Evolutionary conservation across 2,797 vertebrate species (phyloP), one percentile per base, ranked within the genome.

Genomic region (Eremophila alpestris): DNA sequence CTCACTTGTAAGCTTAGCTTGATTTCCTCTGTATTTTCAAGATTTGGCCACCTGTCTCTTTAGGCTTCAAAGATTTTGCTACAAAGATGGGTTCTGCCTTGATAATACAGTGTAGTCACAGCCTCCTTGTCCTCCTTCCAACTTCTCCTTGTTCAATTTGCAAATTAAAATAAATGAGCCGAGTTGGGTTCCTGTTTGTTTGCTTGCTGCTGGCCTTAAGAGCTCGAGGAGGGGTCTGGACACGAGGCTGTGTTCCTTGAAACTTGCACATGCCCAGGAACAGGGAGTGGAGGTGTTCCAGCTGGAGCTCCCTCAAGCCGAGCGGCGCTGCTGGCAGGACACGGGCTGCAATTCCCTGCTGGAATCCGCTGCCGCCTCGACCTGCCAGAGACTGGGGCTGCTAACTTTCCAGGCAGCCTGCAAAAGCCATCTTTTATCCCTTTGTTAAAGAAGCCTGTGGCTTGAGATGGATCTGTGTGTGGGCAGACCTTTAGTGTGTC

Each of bases 381-480:
- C 93, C 93, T 95, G 94, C 89, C 90, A 94, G 87, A 29, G 59
- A 10, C 87, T 68, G 27, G 81, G 91, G 89, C 95, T 95, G 92
- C 36, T 77, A 36, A 51, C 92, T 83, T 94, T 85, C 92, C 94
- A 95, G 94, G 84, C 92, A 92, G 88, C 46, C 87, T 93, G 87
- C 90, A 97, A 92, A 93, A 93, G 56, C 70, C 78, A 89, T 94
- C 90, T 84, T 95, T 93, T 90, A 87, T 93, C 83, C 83, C 64
- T 92, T 93, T 92, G 87, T 96, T 93, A 58, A 60, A 77, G 94
- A 51, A 85, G 83, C 81, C 69, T 51, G 75, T 77, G 92, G 89
- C 77, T 91, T 24, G 64, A 56, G 90, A 82, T 56, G 75, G 70
- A 84, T 76, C 90, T 92, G 90, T 89, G 83, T 89, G 89, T 89